phyloP scores from a whole-genome alignment of 2,888 invertebrate species.

The Trissolcus japonicus region DNA sequence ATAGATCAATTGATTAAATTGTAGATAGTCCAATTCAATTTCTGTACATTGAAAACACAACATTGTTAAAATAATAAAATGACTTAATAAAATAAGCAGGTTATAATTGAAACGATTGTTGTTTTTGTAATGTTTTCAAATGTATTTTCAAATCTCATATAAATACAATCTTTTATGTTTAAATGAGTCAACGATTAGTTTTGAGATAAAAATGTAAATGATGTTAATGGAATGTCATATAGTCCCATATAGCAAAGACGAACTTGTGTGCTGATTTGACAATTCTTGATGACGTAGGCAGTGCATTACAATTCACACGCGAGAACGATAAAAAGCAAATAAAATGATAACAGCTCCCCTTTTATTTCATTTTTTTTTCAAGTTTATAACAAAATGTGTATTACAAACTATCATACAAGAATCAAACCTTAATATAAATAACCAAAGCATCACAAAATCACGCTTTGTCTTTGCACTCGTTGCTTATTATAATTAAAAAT shows the following conservation, averaged over 20 bases:
- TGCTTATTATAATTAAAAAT: constrained; percentile 13
- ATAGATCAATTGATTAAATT: constrained; percentile 13
- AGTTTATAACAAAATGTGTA: constrained; percentile 36
- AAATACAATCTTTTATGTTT: constrained; percentile 33
- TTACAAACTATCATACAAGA: constrained; percentile 37
- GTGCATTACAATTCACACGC: constrained; percentile 16
- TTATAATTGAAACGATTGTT: too few species aligned
- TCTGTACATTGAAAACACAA: constrained; percentile 15
- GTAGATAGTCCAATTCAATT: constrained; percentile 20
- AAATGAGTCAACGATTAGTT: constrained; percentile 5
- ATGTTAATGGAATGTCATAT: constrained; percentile 16
- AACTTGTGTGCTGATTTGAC: not conserved
- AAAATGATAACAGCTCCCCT: constrained; percentile 13
- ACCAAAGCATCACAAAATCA: constrained; percentile 31
- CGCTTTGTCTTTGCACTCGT: constrained; percentile 11
- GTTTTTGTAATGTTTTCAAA: too few species aligned
- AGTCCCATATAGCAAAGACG: not conserved
- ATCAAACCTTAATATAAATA: constrained; percentile 36
- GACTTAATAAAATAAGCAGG: too few species aligned
- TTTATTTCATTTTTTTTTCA: constrained; percentile 3
- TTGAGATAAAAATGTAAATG: constrained; percentile 10
- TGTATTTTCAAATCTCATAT: constrained; percentile 29
- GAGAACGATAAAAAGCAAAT: not conserved
- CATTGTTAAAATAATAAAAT: not conserved
- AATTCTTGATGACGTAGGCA: constrained; percentile 2